Percentiles rank a stretch among this genome's conserved stretches.
Evolutionary conservation across 2,797 vertebrate genomes (phyloP).

Genomic region (Malacoraja senta): DNA sequence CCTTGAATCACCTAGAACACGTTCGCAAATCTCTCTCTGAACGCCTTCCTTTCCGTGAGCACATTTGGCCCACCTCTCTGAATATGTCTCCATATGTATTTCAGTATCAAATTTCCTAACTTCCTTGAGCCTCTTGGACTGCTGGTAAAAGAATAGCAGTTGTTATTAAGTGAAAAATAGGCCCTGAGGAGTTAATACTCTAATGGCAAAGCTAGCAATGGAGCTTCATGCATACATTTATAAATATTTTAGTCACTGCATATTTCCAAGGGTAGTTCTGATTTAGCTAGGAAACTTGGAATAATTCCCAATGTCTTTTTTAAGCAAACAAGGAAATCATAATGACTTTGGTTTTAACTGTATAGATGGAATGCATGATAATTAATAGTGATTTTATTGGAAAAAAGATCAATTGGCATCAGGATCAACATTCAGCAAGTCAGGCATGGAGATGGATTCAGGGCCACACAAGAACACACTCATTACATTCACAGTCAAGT

Average conservation of each 20-base stretch:
- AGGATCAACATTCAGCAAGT: background rate
- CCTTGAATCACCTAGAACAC: background rate
- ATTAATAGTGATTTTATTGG: background rate
- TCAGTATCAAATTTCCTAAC: background rate
- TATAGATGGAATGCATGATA: background rate
- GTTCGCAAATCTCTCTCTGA: background rate
- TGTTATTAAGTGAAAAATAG: background rate
- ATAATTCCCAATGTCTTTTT: background rate
- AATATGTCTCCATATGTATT: background rate
- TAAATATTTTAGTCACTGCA: background rate
- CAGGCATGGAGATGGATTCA: background rate
- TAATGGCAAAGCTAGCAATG: background rate
- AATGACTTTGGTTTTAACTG: background rate
- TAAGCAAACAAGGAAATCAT: constrained; percentile 18
- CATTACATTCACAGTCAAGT: background rate
- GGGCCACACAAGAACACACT: background rate
- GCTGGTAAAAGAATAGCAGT: background rate
- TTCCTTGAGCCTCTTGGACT: background rate
- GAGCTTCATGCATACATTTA: too few relatives aligned
- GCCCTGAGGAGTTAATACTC: background rate
- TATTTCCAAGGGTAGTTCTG: background rate
- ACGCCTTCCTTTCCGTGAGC: background rate
- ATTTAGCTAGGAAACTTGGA: background rate
- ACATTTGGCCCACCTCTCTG: background rate
- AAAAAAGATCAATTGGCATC: background rate